Percentiles rank a stretch among this genome's conserved stretches.
phyloP scores from a whole-genome alignment of 2,888 invertebrate species.

The Tribolium freemani region DNA sequence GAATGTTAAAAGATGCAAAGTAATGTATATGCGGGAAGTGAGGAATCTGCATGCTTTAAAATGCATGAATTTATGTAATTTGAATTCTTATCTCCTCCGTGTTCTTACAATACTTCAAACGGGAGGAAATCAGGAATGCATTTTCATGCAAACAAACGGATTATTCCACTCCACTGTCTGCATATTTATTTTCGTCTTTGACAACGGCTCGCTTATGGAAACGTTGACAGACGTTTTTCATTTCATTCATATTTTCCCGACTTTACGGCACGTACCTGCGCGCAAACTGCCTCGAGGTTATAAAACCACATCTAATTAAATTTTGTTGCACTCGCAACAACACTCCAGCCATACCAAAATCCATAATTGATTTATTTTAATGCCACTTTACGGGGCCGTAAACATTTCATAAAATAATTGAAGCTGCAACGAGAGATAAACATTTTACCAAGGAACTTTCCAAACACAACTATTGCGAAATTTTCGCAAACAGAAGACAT shows the following conservation, averaged over 20 bases:
- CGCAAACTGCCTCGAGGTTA: slow-evolving; percentile 9
- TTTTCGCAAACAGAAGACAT: not conserved
- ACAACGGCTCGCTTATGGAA: slow-evolving; percentile 17
- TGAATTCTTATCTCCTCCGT: slow-evolving; percentile 54
- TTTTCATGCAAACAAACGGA: slow-evolving; percentile 45
- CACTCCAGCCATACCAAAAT: not conserved
- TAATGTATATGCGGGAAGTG: slow-evolving; percentile 62
- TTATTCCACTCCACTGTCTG: slow-evolving; percentile 27
- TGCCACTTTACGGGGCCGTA: not conserved
- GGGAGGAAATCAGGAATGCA: slow-evolving; percentile 45
- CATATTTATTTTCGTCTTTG: slow-evolving; percentile 24
- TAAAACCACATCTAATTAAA: slow-evolving; percentile 26
- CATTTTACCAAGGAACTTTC: not conserved
- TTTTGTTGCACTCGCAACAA: not conserved
- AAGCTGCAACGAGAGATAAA: not conserved
- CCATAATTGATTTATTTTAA: not conserved
- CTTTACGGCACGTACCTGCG: slow-evolving; percentile 16
- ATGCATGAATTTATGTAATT: slow-evolving; percentile 66
- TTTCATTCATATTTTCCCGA: slow-evolving; percentile 28
- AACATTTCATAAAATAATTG: not conserved
- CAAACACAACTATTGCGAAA: not conserved
- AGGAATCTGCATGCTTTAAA: slow-evolving; percentile 66
- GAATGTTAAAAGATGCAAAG: slow-evolving; percentile 67
- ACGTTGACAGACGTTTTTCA: slow-evolving; percentile 33
- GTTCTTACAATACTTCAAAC: slow-evolving; percentile 33